phyloP scores from a whole-genome alignment of 2,113 vertebrate genomes.

The Reinhardtius hippoglossoides region DNA sequence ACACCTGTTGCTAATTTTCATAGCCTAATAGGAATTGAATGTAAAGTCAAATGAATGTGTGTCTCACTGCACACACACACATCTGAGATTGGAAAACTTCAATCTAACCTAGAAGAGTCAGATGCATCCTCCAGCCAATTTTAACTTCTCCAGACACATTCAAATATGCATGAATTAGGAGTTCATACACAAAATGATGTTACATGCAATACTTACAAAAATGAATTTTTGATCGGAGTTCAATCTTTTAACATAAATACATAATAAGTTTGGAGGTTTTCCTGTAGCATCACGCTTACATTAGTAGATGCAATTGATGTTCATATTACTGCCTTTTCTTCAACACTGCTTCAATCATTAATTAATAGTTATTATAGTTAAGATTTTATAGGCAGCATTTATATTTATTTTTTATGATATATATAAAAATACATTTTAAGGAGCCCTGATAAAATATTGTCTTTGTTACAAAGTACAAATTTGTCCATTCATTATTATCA shows the following conservation, averaged over 20 bases:
- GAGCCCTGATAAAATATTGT: too few relatives aligned
- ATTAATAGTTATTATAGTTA: too few relatives aligned
- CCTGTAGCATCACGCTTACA: too few relatives aligned
- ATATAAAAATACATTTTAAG: too few relatives aligned
- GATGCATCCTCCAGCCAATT: not conserved
- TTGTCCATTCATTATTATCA: too few relatives aligned
- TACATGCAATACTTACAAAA: not conserved
- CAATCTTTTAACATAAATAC: not conserved
- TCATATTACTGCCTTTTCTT: too few relatives aligned
- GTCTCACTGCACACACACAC: not conserved
- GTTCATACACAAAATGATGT: not conserved
- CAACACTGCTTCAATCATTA: too few relatives aligned
- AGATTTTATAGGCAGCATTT: too few relatives aligned
- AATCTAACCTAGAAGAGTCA: not conserved
- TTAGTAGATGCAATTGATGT: too few relatives aligned
- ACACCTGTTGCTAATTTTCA: not conserved
- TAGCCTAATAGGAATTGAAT: not conserved
- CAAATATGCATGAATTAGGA: not conserved
- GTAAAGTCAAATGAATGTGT: not conserved
- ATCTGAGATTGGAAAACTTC: not conserved
- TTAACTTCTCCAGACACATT: not conserved
- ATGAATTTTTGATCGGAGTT: not conserved
- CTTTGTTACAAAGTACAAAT: too few relatives aligned
- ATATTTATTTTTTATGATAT: too few relatives aligned
- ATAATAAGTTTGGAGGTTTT: too few relatives aligned